Percentiles rank a stretch among this genome's conserved stretches.
Conservation (phyloP, 2,888 invertebrate species). For the Pristionchus entomophagus region DNA sequence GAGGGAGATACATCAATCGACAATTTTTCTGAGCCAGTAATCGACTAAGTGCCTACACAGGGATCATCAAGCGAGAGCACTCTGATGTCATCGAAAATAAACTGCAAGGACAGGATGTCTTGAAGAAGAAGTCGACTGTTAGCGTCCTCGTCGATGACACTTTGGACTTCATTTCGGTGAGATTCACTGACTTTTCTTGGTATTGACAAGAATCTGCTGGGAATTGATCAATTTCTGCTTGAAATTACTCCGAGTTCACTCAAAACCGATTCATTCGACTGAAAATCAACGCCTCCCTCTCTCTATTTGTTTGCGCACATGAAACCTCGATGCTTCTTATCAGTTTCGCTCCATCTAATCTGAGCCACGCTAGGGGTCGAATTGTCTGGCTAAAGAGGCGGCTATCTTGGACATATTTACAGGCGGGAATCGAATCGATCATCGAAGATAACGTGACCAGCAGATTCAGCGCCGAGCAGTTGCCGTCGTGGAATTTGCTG, state of each 20-base stretch:
- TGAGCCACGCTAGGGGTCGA: background rate
- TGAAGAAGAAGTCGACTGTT: conserved; percentile 60
- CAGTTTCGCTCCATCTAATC: background rate
- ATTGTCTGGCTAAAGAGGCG: background rate
- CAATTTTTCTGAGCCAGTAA: too few species aligned
- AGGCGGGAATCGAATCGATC: conserved; percentile 90
- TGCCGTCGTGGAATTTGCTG: conserved; percentile 91
- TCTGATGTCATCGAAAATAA: conserved; percentile 63
- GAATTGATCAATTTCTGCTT: background rate
- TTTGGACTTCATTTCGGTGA: conserved; percentile 71
- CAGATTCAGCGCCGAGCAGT: conserved; percentile 91
- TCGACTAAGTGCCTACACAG: too few species aligned
- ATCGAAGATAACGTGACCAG: conserved; percentile 99
- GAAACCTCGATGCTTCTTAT: background rate
- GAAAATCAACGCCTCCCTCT: background rate
- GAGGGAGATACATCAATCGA: too few species aligned
- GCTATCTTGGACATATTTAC: background rate
- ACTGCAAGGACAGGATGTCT: conserved; percentile 56
- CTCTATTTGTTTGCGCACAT: conserved; percentile 22
- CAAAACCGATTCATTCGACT: background rate
- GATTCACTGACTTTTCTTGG: conserved; percentile 14
- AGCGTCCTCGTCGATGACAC: conserved; percentile 68
- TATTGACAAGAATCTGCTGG: background rate
- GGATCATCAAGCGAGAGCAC: conserved; percentile 69
- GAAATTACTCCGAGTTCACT: background rate